A percentile compares a stretch with the other conserved stretches of the same genome.
These are phyloP conservation scores for Columba guinea DNA, from an alignment of 2,797 vertebrate genomes.

Conservation along the genomic window DNA sequence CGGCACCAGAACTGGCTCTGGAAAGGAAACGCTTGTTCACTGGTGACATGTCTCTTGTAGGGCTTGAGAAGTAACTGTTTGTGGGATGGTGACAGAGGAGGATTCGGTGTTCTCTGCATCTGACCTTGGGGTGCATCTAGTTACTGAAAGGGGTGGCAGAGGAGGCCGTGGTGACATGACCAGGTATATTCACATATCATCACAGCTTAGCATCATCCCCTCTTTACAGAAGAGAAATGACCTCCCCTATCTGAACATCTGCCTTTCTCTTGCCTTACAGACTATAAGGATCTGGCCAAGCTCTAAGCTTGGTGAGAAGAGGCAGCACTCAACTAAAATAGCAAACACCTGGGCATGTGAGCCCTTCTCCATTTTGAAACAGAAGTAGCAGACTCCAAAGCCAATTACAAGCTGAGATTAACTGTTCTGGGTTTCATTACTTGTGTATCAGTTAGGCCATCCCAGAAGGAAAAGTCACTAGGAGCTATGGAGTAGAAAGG, in stretches of 20 bases:
- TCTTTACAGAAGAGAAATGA: background rate
- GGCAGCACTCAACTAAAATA: background rate
- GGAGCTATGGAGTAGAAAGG: background rate
- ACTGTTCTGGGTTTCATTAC: background rate
- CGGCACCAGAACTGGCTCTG: background rate
- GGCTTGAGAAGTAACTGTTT: background rate
- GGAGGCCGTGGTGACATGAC: background rate
- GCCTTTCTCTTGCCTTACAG: background rate
- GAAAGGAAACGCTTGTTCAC: background rate
- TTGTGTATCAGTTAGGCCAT: background rate
- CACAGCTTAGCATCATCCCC: background rate
- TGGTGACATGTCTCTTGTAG: background rate
- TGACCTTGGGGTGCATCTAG: background rate
- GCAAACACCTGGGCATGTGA: background rate
- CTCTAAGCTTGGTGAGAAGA: background rate
- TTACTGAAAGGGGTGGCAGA: background rate
- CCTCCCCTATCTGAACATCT: fast-evolving
- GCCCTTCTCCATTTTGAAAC: background rate
- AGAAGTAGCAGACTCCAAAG: background rate
- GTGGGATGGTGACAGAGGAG: background rate
- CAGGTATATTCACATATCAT: background rate
- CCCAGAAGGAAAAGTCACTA: background rate
- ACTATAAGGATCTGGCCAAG: background rate
- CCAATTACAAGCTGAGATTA: background rate
- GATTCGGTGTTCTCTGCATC: background rate